Conservation (phyloP, 37 sponge, comb jelly and placozoan species). For the Mnemiopsis leidyi region DNA sequence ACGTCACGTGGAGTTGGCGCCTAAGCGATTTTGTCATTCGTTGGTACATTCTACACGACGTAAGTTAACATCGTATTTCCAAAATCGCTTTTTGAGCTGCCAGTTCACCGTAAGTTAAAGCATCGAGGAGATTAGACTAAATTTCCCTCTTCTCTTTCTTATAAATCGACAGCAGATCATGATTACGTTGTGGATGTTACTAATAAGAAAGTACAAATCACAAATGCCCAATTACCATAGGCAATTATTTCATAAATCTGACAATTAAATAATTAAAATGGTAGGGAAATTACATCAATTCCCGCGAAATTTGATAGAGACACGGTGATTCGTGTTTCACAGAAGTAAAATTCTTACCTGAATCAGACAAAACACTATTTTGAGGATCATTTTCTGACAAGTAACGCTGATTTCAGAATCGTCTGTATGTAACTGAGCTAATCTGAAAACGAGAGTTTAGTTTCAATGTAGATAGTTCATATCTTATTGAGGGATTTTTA, state of each 20-base stretch:
- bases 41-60: no score
- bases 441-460: conserved; percentile 30
- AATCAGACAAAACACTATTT: conserved; percentile 80
- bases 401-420: conserved; percentile 70
- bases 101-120: no score
- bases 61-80: no score
- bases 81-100: no score
- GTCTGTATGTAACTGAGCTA: conserved; percentile 69
- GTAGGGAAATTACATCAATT: not conserved
- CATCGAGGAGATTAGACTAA: no score
- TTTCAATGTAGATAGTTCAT: no score
- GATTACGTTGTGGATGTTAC: no score
- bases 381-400: conserved; percentile 81
- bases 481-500: no score
- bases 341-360: no score
- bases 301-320: not conserved
- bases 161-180: no score
- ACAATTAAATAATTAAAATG: not conserved
- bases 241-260: not conserved
- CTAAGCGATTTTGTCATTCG: not conserved
- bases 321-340: not conserved
- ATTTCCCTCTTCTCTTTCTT: no score
- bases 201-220: no score
- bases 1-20: not conserved
- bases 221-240: not conserved